Percentiles rank a stretch among this genome's conserved stretches.
Evolutionary conservation across 2,113 vertebrate species (phyloP).

Genomic region (Nothocercus julius): DNA sequence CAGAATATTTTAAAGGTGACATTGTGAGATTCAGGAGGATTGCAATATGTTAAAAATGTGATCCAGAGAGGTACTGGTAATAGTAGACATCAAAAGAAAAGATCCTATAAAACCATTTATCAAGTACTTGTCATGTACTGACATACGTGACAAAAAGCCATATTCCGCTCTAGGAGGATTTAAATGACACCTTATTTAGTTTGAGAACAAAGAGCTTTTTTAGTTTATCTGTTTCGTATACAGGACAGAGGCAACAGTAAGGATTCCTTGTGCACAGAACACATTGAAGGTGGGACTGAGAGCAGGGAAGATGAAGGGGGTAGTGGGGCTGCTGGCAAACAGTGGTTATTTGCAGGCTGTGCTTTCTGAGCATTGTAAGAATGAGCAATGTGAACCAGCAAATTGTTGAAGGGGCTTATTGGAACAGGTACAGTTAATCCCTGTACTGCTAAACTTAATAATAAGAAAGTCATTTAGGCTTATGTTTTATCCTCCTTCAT

Average conservation of each 20-base stretch:
- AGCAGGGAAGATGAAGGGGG: neutral
- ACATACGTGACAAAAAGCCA: neutral
- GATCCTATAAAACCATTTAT: neutral
- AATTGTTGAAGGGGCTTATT: neutral
- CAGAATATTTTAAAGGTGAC: neutral
- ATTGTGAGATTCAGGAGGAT: neutral
- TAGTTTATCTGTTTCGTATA: neutral
- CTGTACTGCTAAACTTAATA: neutral
- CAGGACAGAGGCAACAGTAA: slow-evolving; percentile 4
- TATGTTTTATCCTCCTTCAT: neutral
- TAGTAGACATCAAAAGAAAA: neutral
- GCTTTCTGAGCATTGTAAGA: neutral
- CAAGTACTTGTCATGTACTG: neutral
- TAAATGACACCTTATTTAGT: neutral
- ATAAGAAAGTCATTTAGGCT: neutral
- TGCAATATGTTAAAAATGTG: neutral
- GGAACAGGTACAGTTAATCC: neutral
- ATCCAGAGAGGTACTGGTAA: neutral
- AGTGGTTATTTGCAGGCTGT: neutral
- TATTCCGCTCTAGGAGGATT: neutral
- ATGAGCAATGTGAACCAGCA: neutral
- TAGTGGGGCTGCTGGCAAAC: slow-evolving; percentile 1
- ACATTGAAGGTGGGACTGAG: neutral
- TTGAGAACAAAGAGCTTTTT: slow-evolving; percentile 38
- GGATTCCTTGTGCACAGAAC: neutral